Evolutionary conservation across 2,888 invertebrate species (phyloP), one percentile per base, ranked within the genome.

Genomic region (Eretmocerus hayati): DNA sequence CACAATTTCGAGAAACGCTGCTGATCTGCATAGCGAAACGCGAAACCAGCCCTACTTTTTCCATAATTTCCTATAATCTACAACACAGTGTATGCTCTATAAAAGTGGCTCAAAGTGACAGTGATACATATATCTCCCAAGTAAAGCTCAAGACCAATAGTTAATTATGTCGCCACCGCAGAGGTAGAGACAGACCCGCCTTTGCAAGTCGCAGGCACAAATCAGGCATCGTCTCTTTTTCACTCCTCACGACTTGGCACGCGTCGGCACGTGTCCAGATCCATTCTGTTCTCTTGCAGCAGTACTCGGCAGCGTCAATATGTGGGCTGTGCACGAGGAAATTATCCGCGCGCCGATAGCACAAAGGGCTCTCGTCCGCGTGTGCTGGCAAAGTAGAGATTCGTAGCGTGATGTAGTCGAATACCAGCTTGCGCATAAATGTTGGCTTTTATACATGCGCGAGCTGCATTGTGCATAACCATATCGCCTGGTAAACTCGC

Each of bases 101-200:
- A n/a, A n/a, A n/a, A n/a, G n/a, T n/a, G n/a, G n/a, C n/a, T n/a
- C n/a, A n/a, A n/a, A n/a, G n/a, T n/a, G n/a, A n/a, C n/a, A n/a
- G n/a, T n/a, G n/a, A n/a, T n/a, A n/a, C n/a, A n/a, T n/a, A n/a
- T n/a, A n/a, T n/a, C n/a, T n/a, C n/a, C n/a, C n/a, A 41, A 43
- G 46, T 39, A 69, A 67, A 71, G 69, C 65, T 67, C 54, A 69
- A 71, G 67, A 68, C 70, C 67, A 67, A 70, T 67, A 65, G 69
- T 68, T 71, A 71, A 71, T 71, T 71, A 71, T 64, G 60, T 65
- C 65, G 60, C 62, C 59, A n/a, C n/a, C n/a, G n/a, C n/a, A n/a
- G n/a, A n/a, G 60, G 62, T 58, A 43, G 43, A 44, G 43, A 22
- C 35, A 33, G 57, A n/a, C n/a, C n/a, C n/a, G 56, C 50, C 59